Evolutionary conservation across 23 tunicate species (phyloP), one percentile per base, ranked within the genome.

Genomic region (Styela plicata): DNA sequence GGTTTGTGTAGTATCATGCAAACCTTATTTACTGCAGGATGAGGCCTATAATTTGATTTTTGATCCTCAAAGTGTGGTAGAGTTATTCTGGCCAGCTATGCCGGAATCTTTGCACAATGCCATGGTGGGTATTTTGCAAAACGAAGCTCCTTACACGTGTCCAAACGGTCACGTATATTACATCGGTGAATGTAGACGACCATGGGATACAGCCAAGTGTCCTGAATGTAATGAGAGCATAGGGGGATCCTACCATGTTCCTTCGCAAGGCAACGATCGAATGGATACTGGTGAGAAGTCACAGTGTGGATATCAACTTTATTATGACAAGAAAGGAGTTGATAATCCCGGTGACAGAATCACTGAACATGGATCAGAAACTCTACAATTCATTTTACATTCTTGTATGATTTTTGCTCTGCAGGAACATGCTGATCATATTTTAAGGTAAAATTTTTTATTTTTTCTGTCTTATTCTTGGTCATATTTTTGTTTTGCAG

Each of bases 111-210:
- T 53, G 1, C 82, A 37, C 52, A 81, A 81, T 74, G 82, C 74
- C 34, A 82, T 82, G 24, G 66, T 52, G 26, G 57, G 57, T 13
- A 44, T 44, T 5, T 13, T 44, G 13, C 57, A 5, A 13, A 13
- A 44, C 13, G 57, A 44, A 44, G 57, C 57, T 33, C 44, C 69
- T 29, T 87, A 87, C 61, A 2, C 74, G 29, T 87, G 91, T 65
- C 91, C 91, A n/a, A 65, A 74, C 26, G 67, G 75, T n/a, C 91
- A 87, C 36, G 86, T 83, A 3, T 87, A 87, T 34, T 82, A 64
- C 25, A 75, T 87, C 29, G 91, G 91, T 20, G 86, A 87, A 35
- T 87, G 91, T 27, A 74, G 82, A 30, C 74, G 82, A 25, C 82
- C 80, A 0, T 20, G 70, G 10, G 44, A 29, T 23, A 18, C 53